Evolutionary conservation across 2,113 vertebrate species (phyloP), one percentile per base, ranked within the genome.

Genomic region (Sinocyclocheilus anshuiensis): DNA sequence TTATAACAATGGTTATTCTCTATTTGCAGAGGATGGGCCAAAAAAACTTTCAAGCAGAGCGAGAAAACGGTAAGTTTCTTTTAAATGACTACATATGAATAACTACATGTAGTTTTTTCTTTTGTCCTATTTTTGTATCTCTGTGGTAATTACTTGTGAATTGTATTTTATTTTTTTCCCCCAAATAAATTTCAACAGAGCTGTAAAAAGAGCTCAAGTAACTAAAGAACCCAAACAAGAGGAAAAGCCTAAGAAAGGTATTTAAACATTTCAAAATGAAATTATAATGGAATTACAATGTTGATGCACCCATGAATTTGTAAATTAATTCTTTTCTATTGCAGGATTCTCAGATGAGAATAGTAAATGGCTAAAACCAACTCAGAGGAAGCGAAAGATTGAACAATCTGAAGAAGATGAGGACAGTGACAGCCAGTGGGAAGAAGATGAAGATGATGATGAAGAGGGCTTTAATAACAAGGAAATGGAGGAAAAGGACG

Each of bases 21-120:
- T 78, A 55, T 48, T 29, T 67, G 42, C 45, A 95, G 95, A 87
- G 20, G 80, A 69, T 7, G 93, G 15, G 18, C 78, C 90, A 50
- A 98, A 96, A 91, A 96, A 96, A 59, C 91, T 97, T 22, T 98
- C 97, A 45, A 97, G 96, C 50, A 95, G 96, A 91, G 94, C 90
- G 29, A 93, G 96, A 72, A 96, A 94, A 92, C 96, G 97, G 98
- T 97, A 89, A 0, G 6, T 59, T 59, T n/a, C 57, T 59, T 57
- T 57, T 59, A 59, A 59, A n/a, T 59, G 7, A 59, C 2, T 57
- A 8, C 55, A 22, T 8, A 57, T 57, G 7, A 59, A 22, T 59
- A 59, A 59, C 57, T 59, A 59, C 55, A 45, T 45, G 9, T 45
- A 45, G 45, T 48, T 12, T 10, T n/a, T 22, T n/a, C 0, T 22